Percentiles rank a stretch among this genome's conserved stretches.
Conservation (phyloP, 35 echinoderm and acorn worm genomes). For the Amphiura filiformis region DNA sequence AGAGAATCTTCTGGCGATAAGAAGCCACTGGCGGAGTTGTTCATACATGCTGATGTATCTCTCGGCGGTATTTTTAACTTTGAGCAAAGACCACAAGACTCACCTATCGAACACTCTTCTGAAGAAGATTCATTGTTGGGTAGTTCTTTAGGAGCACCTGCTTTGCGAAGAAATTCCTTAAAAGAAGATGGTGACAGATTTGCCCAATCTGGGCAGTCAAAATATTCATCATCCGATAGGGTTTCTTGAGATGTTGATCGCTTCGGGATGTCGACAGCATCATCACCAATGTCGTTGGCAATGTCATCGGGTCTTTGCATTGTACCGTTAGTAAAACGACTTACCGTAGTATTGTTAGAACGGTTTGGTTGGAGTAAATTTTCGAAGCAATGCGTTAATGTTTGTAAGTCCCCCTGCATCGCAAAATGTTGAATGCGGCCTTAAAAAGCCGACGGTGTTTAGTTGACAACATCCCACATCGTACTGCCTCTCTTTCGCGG, state of each 20-base stretch:
- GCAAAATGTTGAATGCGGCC: no score
- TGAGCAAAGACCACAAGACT: not conserved
- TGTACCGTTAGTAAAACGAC: no score
- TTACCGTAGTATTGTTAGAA: no score
- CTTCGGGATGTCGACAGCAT: no score
- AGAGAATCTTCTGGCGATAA: not conserved
- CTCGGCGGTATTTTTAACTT: not conserved
- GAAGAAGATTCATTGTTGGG: not conserved
- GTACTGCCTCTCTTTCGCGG: no score
- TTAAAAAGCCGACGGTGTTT: no score
- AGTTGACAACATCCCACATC: no score
- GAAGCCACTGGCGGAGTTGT: not conserved
- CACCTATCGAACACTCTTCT: not conserved
- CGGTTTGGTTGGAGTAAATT: no score
- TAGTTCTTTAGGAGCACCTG: not conserved
- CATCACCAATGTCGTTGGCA: no score
- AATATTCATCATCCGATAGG: not conserved
- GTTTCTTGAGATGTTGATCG: not conserved
- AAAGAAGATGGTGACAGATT: not conserved
- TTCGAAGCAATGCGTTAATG: no score
- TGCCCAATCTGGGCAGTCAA: not conserved
- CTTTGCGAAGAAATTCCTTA: not conserved
- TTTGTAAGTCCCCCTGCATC: no score
- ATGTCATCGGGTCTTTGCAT: not conserved
- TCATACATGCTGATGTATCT: not conserved